Evolutionary conservation across 2,888 invertebrate species (phyloP).

Genomic region (Eupithecia subfuscata): DNA sequence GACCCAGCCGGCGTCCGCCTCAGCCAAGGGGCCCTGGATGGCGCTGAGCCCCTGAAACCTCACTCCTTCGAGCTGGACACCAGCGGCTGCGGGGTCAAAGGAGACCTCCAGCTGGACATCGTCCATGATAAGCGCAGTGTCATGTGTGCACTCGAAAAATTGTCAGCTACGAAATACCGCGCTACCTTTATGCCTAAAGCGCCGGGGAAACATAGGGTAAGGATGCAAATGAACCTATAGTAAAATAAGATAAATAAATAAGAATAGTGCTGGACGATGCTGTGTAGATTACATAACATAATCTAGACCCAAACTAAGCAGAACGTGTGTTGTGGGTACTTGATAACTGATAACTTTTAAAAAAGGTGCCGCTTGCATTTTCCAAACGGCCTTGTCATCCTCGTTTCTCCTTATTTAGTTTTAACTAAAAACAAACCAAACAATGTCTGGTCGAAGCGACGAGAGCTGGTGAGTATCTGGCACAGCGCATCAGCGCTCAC

Average conservation of each 20-base stretch:
- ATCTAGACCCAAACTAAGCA: no score
- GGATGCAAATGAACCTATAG: constrained; percentile 21
- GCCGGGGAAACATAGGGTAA: constrained; percentile 90
- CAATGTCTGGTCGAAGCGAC: no score
- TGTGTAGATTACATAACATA: no score
- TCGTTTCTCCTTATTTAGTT: background rate
- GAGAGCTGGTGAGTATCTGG: no score
- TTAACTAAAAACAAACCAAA: background rate
- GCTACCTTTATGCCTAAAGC: constrained; percentile 92
- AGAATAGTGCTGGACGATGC: no score
- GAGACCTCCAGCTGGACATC: constrained; percentile 94
- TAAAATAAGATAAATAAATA: no score
- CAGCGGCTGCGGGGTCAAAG: constrained; percentile 87
- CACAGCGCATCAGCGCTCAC: no score
- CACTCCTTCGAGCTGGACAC: constrained; percentile 92
- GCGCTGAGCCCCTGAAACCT: constrained; percentile 92
- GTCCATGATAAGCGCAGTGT: constrained; percentile 94
- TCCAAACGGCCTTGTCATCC: background rate
- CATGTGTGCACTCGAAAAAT: constrained; percentile 91
- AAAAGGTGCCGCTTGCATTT: no score
- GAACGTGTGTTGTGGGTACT: no score
- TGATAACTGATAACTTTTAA: no score
- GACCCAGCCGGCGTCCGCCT: constrained; percentile 96
- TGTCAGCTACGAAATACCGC: constrained; percentile 89
- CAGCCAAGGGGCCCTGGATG: constrained; percentile 87